A percentile compares a stretch with the other conserved stretches of the same genome.
Conservation (phyloP, 2,113 vertebrate species). For the Cairina moschata region DNA sequence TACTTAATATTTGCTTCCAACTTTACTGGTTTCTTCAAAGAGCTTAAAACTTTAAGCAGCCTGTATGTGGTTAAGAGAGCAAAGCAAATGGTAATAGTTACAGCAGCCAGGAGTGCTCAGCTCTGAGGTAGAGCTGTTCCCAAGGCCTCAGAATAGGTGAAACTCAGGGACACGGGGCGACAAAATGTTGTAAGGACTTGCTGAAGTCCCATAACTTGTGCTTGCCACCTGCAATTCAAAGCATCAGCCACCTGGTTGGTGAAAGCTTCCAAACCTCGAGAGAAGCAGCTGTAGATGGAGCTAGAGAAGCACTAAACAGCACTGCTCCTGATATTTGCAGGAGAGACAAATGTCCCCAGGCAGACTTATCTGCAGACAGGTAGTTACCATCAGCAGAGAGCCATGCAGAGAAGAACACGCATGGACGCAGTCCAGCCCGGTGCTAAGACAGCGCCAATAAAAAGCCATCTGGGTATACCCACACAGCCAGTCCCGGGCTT, state of each 20-base stretch:
- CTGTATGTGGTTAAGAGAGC: background rate
- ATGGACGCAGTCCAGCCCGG: accelerated
- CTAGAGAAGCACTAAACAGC: constrained; percentile 12
- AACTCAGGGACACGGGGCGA: background rate
- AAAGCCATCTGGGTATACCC: accelerated
- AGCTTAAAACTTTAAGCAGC: background rate
- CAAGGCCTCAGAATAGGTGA: background rate
- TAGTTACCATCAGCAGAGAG: background rate
- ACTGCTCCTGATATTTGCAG: accelerated
- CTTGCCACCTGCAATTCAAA: background rate
- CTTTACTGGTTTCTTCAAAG: background rate
- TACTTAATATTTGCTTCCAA: background rate
- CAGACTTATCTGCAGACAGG: background rate
- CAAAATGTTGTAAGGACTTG: background rate
- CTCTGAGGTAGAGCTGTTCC: background rate
- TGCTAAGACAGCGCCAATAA: background rate
- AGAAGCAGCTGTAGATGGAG: constrained; percentile 64
- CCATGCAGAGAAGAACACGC: accelerated
- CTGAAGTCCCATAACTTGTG: background rate
- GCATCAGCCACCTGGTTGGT: background rate
- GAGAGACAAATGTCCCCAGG: background rate
- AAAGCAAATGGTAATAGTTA: background rate
- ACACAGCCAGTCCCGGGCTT: accelerated
- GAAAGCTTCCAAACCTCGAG: background rate
- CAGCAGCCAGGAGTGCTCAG: background rate